These are phyloP conservation scores for Dolichoris vasculosae DNA, from an alignment of 1,140 invertebrate genomes.

Conservation along the genomic window DNA sequence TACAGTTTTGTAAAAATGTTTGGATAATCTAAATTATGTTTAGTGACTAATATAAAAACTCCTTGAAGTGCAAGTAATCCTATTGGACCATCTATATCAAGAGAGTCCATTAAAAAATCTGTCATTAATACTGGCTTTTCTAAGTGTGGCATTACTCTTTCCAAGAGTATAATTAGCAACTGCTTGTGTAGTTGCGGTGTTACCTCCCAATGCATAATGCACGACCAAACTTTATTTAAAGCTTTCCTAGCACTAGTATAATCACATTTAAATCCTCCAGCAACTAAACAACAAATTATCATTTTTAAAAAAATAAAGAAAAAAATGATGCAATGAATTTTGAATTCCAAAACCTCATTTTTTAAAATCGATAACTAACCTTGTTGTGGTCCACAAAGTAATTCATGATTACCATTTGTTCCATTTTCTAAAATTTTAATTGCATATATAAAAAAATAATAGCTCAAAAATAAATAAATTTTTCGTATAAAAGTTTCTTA, in stretches of 20 bases:
- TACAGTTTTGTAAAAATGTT: conserved; percentile 96
- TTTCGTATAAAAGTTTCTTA: conserved; percentile 12
- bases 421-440: conserved; percentile 56
- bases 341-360: not conserved
- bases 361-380: conserved; percentile 47
- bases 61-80: conserved; percentile 94
- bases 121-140: conserved; percentile 88
- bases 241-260: conserved; percentile 65
- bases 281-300: conserved; percentile 44
- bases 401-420: conserved; percentile 57
- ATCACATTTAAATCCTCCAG: conserved; percentile 68
- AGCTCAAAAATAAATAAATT: not conserved
- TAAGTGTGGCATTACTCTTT: conserved; percentile 87
- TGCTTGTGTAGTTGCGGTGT: conserved; percentile 83
- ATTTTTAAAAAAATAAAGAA: conserved; percentile 9
- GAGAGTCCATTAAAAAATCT: conserved; percentile 94
- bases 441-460: not conserved
- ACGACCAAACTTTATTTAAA: conserved; percentile 82
- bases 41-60: conserved; percentile 91
- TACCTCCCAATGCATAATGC: conserved; percentile 81
- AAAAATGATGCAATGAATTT: not conserved
- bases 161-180: conserved; percentile 86
- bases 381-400: conserved; percentile 63
- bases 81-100: conserved; percentile 89
- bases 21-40: conserved; percentile 96